These are phyloP conservation scores for Petrocephalus schoutedeni DNA, from an alignment of 2,797 vertebrate genomes.

Conservation along the genomic window DNA sequence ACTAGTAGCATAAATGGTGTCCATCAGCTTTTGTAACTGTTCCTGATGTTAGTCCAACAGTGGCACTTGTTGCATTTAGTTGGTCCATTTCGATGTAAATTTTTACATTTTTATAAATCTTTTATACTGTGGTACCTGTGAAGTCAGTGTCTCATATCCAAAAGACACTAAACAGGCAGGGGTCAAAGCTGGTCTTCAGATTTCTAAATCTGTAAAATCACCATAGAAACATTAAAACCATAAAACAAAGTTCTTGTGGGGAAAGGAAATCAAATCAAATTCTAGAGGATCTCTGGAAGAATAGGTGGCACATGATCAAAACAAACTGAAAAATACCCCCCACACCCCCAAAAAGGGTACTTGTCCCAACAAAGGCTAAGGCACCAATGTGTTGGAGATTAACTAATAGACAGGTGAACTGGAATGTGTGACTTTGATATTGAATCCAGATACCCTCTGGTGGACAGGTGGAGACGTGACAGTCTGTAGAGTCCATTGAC, in stretches of 20 bases:
- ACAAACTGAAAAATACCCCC: not conserved
- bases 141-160: not conserved
- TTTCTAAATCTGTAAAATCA: not conserved
- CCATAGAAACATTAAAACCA: not conserved
- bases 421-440: not conserved
- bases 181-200: not conserved
- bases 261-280: not conserved
- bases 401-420: not conserved
- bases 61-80: not conserved
- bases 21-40: not conserved
- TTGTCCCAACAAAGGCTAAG: not conserved
- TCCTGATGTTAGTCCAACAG: not conserved
- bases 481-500: not conserved
- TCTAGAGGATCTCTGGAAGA: not conserved
- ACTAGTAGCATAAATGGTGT: not conserved
- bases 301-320: not conserved
- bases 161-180: not conserved
- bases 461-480: not conserved
- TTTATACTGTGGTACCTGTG: not conserved
- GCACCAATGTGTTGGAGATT: not conserved
- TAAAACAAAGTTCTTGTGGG: not conserved
- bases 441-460: slow-evolving; percentile 2
- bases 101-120: not conserved
- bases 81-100: not conserved
- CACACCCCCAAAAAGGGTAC: not conserved